Conservation (phyloP, 2,113 vertebrate species). For the Notiomystis cincta region DNA sequence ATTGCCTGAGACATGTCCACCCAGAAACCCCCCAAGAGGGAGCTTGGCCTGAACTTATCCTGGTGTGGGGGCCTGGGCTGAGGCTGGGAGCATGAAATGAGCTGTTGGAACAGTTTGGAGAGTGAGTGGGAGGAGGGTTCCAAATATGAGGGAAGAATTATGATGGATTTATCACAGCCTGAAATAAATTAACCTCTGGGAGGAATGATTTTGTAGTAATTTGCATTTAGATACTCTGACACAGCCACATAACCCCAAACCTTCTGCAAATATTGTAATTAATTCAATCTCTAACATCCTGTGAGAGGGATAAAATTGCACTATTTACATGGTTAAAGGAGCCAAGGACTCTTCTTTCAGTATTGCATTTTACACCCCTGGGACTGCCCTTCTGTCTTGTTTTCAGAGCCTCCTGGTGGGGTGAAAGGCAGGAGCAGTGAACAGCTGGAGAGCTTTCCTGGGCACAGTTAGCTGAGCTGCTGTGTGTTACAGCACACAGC, state of each 20-base stretch:
- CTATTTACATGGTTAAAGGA: neutral
- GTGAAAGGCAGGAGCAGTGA: neutral
- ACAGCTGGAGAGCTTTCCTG: neutral
- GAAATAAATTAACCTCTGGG: constrained; percentile 33
- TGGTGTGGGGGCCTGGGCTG: neutral
- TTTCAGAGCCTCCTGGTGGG: neutral
- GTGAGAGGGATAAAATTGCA: neutral
- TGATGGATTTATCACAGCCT: neutral
- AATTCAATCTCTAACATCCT: neutral
- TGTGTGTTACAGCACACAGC: neutral
- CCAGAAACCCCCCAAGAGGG: neutral
- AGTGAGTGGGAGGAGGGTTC: neutral
- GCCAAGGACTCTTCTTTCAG: neutral
- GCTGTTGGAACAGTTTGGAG: neutral
- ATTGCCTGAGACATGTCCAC: neutral
- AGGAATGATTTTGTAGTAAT: constrained; percentile 43
- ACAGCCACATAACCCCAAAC: constrained; percentile 35
- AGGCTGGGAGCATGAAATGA: neutral
- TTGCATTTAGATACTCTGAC: constrained; percentile 48
- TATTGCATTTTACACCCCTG: neutral
- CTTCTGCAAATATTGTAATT: constrained; percentile 11
- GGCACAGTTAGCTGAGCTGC: neutral
- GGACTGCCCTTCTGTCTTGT: neutral
- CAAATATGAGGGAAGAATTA: neutral
- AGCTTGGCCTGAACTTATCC: neutral